Conservation (phyloP, 2,888 invertebrate species). For the Erpobdella octoculata region DNA sequence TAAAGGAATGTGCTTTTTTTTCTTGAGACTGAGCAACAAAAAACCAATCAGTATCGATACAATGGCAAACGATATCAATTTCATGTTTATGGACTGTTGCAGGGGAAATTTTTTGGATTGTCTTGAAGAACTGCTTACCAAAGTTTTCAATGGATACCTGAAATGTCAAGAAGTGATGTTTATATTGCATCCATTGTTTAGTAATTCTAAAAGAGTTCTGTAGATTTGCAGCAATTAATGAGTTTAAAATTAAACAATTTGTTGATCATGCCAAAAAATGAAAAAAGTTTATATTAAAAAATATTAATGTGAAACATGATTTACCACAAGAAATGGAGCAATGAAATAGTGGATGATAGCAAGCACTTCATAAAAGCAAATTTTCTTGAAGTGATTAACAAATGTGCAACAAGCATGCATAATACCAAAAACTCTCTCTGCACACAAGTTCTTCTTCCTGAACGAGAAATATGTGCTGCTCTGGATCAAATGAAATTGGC, state of each 20-base stretch:
- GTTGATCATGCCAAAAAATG: background rate
- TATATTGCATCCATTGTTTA: background rate
- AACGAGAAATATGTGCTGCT: conserved; percentile 45
- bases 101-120: conserved; percentile 68
- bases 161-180: conserved; percentile 48
- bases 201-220: background rate
- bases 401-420: conserved; percentile 47
- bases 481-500: conserved; percentile 47
- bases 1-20: conserved; percentile 48
- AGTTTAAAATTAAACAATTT: no score
- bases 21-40: conserved; percentile 44
- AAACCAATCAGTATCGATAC: conserved; percentile 47
- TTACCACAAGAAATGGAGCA: conserved; percentile 43
- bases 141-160: conserved; percentile 77
- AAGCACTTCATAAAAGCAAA: conserved; percentile 42
- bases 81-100: conserved; percentile 51
- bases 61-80: conserved; percentile 50
- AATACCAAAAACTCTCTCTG: conserved; percentile 50
- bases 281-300: conserved; percentile 18
- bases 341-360: conserved; percentile 44
- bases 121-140: conserved; percentile 76
- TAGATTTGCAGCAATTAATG: background rate
- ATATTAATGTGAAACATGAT: background rate
- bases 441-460: conserved; percentile 49
- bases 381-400: conserved; percentile 50